A percentile compares a stretch with the other conserved stretches of the same genome.
These are phyloP conservation scores for Drosophila kanapiae DNA, from an alignment of 1,140 invertebrate species.

Conservation along the genomic window DNA sequence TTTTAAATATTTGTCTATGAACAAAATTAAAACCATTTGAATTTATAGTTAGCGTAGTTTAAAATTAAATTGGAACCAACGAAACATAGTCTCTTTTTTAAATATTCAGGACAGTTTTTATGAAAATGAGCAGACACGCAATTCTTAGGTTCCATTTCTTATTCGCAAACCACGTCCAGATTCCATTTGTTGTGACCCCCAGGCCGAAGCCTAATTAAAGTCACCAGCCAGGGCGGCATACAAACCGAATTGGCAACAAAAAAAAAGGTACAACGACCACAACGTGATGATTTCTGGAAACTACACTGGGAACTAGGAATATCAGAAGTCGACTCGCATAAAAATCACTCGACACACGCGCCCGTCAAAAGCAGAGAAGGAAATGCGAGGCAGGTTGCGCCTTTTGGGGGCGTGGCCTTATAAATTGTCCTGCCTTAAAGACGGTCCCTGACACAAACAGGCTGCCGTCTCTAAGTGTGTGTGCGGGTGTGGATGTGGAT, in stretches of 20 bases:
- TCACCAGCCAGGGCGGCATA: constrained; percentile 8
- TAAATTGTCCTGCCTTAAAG: constrained; percentile 70
- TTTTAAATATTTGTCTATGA: too few relatives aligned
- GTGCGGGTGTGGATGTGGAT: background rate
- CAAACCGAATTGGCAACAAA: constrained; percentile 15
- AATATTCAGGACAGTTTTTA: background rate
- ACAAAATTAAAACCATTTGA: too few relatives aligned
- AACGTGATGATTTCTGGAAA: constrained; percentile 22
- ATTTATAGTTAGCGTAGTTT: background rate
- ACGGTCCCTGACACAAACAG: constrained; percentile 62
- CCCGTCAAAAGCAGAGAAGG: constrained; percentile 63
- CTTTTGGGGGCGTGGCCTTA: constrained; percentile 46
- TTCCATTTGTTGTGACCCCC: background rate
- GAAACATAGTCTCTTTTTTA: background rate
- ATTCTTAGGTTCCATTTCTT: background rate
- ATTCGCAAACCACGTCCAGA: background rate
- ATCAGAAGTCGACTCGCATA: constrained; percentile 65
- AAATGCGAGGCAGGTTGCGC: constrained; percentile 33
- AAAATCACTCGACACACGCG: constrained; percentile 69
- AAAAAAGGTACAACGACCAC: constrained; percentile 20
- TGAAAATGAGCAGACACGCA: background rate
- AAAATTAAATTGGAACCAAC: background rate
- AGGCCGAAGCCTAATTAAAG: constrained; percentile 73
- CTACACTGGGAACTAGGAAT: constrained; percentile 24
- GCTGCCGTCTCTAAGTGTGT: constrained; percentile 20